Base-by-base conservation (phyloP, 2,888 invertebrate species). In the Xestoiulus laeticollis region DNA sequence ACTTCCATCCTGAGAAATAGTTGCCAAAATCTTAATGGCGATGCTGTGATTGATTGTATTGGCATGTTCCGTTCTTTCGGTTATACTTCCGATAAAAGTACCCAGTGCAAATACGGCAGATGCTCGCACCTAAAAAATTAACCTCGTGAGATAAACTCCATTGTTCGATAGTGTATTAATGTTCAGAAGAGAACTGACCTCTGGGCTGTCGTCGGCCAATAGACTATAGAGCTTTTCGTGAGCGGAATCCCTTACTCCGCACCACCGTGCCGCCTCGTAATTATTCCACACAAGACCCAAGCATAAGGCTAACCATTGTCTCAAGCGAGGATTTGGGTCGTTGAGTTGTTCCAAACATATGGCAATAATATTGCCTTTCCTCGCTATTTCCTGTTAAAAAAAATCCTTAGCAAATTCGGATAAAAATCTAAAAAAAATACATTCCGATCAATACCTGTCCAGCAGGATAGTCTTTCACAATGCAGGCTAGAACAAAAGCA, bases 31-130 rank as follows among this genome's bases (percentile, higher is more conserved):
- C 88, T 95, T 96, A 93, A 97, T 96, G 89, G 96, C 98, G 89
- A 99, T 96, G 90, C 96, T 95, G 91, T 98, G 97, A 93, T 98
- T 98, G 89, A 98, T 96, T 91, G 96, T 96, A 92, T 96, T 97
- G 83, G 98, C 97, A 92, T 99, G 98, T 91, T 98, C 97, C 86
- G 96, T 96, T 90, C 98, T 95, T 91, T 96, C 95, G 38, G 94
- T 94, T 82, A 96, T 95, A 53, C 96, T 96, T 91, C 96, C 96
- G 90, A 98, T 95, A 92, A 98, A 98, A 32, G 98, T 96, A 89
- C 99, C 99, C 89, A 99, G 93, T 19, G 99, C 99, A 93, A 96
- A 98, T 6, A 98, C 98, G 85, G 97, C 96, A 0, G 98, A 96
- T 16, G 98, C 98, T 88, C 99, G 94, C 85, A 96, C 96, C 96